Percentiles rank a stretch among this genome's conserved stretches.
phyloP scores from a whole-genome alignment of 2,113 vertebrate genomes.

The Fulica atra region DNA sequence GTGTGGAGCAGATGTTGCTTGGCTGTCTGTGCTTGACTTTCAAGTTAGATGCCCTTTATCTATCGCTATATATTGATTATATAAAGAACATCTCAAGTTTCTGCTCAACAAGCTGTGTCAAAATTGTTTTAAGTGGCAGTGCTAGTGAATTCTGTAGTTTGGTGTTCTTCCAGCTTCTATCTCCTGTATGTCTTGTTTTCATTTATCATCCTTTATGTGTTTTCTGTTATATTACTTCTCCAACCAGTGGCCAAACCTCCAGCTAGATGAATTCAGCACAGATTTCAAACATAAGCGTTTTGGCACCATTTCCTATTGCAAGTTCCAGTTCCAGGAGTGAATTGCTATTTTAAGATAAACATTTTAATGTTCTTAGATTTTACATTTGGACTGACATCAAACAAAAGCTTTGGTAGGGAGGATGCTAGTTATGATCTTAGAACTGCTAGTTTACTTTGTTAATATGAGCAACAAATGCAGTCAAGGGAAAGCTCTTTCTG shows the following conservation, averaged over 20 bases:
- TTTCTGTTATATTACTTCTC: not conserved
- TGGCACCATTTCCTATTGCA: not conserved
- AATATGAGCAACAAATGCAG: not conserved
- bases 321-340: not conserved
- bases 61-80: slow-evolving; percentile 24
- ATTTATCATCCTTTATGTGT: slow-evolving; percentile 27
- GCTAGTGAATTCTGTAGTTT: not conserved
- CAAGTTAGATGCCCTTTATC: slow-evolving; percentile 10
- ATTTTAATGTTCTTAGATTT: not conserved
- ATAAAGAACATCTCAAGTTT: slow-evolving; percentile 13
- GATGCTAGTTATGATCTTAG: not conserved
- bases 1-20: not conserved
- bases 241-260: not conserved
- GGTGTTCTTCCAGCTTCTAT: slow-evolving; percentile 26
- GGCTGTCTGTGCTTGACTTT: not conserved
- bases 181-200: not conserved
- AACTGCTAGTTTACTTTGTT: not conserved
- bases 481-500: not conserved
- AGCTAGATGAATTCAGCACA: not conserved
- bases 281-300: not conserved
- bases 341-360: not conserved
- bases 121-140: not conserved
- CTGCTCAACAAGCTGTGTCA: not conserved
- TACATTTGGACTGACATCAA: not conserved
- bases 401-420: not conserved